Evolutionary conservation across 2,888 invertebrate species (phyloP), one percentile per base, ranked within the genome.

Genomic region (Andrena hattorfiana): DNA sequence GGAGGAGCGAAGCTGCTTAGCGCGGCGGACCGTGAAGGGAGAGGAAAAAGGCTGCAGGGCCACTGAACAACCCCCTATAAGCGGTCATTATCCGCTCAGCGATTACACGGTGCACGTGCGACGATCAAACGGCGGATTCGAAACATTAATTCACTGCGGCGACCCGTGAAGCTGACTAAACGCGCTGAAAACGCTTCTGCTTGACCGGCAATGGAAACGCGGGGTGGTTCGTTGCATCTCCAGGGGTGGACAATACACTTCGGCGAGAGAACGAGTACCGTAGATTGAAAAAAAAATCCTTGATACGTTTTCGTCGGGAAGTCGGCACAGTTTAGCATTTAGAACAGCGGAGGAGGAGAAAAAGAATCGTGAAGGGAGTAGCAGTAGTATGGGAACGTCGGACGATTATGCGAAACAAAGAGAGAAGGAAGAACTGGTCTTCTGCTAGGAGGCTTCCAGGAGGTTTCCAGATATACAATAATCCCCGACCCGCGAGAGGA

Each of bases 21-120:
- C 72, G 72, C 71, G 56, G 2, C 49, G 54, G 63, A 42, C 68
- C 70, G 80, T 67, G 66, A 85, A 77, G 32, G 5, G 16, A 6
- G n/a, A 26, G 20, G 28, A 56, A 62, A 32, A 79, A 59, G 51
- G 20, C 28, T 67, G 7, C 6, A 66, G 20, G 51, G 35, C 75
- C 75, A 30, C 13, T 83, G 86, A 78, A 78, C 78, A 64, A 73
- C 20, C 35, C 54, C 74, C 71, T 20, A 73, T 67, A 69, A 84
- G 75, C 79, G 62, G 60, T 51, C 62, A 67, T 80, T 77, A 81
- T 77, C 60, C 83, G 76, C 28, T 77, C 42, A 51, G 23, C 83
- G 77, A 87, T 79, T 87, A 81, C 85, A 77, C 80, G 60, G 30
- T 69, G 72, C 30, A 66, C 71, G 49, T 75, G 62, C 28, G 23